Base-by-base conservation (phyloP, 2,113 vertebrate genomes). In the Cettia cetti region DNA sequence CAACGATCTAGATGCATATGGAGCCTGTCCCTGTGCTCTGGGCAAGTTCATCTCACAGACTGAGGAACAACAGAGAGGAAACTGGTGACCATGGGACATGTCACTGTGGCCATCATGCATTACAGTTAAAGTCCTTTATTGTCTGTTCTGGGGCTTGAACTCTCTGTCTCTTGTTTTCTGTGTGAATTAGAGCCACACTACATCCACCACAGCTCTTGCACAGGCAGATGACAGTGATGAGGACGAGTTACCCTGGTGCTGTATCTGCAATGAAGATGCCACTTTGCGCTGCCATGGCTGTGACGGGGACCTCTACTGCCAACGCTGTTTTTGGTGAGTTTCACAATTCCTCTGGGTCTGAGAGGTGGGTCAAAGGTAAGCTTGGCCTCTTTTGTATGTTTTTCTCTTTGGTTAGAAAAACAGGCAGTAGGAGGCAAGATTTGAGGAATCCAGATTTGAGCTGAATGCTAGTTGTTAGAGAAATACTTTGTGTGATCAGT, bases 211-310 rank as follows among this genome's bases (percentile, higher is more conserved):
- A 53, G 87, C 83, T 75, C 45, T 97, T 81, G 13, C 60, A 70
- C 65, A 63, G 61, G 66, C 91, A n/a, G 95, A 98, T 52, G 97
- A 98, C 85, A 98, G 98, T 12, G 98, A 98, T 28, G 98, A 98
- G 2, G 99, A 99, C 13, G 99, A 99, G 95, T 98, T 99, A 90
- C 99, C 99, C 19, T 99, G 99, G 99, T 99, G 99, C 96, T 99
- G 99, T 94, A 99, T 99, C 98, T 99, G 99, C 96, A 99, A 99
- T 2, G 98, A 98, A 53, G 98, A 99, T 8, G 99, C 99, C 76
- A 95, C 95, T 6, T 71, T 99, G 61, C 99, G 99, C 69, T 99
- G 99, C 83, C 97, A 98, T 42, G 98, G 98, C 68, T 99, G 99
- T 3, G 98, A 99, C 0, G 98, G 98, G 60, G 99, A 99, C 90